Evolutionary conservation across 2,888 invertebrate genomes (phyloP).

Genomic region (Phytoseiulus persimilis): DNA sequence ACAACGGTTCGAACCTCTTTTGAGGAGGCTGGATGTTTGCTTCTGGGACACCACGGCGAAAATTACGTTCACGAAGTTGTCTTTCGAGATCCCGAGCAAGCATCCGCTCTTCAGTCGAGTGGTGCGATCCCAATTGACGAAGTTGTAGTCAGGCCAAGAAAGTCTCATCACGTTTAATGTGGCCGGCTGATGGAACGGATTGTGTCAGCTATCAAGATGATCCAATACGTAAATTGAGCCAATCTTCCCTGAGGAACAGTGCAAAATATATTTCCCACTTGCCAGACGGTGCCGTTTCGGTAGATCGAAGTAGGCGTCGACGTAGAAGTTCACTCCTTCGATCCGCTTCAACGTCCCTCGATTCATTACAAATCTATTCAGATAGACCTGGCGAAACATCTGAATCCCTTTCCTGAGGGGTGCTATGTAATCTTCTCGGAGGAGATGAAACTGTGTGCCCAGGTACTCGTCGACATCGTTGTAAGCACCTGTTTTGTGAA

Average conservation of each 20-base stretch:
- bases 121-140: conserved; percentile 51
- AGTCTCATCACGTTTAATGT: background rate
- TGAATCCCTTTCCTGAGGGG: conserved; percentile 49
- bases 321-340: background rate
- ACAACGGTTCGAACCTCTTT: conserved; percentile 55
- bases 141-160: background rate
- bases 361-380: background rate
- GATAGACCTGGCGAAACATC: conserved; percentile 42
- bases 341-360: conserved; percentile 34
- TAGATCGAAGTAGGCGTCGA: background rate
- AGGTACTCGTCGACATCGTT: conserved; percentile 50
- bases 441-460: conserved; percentile 50
- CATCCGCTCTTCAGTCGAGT: conserved; percentile 65
- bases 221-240: too few relatives aligned
- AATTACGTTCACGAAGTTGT: conserved; percentile 61
- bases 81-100: conserved; percentile 62
- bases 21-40: conserved; percentile 54
- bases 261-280: too few relatives aligned
- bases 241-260: too few relatives aligned
- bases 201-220: background rate
- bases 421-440: conserved; percentile 51
- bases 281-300: background rate
- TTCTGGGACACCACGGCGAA: conserved; percentile 61
- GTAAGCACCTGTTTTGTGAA: conserved; percentile 46
- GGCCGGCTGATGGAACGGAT: background rate